These are phyloP conservation scores for Drosophila neoperkinsi DNA, from an alignment of 2,888 invertebrate genomes.

Conservation along the genomic window DNA sequence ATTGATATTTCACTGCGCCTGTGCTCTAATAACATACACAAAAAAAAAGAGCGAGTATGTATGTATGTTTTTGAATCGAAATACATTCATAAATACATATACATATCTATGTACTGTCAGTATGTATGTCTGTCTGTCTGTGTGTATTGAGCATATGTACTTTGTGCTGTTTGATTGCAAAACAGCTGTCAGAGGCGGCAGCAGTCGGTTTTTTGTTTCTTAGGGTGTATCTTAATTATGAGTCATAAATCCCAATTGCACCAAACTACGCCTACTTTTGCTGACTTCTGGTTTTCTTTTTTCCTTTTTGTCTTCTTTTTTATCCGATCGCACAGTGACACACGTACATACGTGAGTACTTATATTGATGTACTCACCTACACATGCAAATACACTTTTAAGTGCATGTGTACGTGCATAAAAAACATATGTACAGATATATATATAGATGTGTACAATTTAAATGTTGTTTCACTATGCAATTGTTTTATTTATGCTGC, in stretches of 20 bases:
- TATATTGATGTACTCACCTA: constrained; percentile 59
- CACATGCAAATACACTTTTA: constrained; percentile 40
- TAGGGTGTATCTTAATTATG: constrained; percentile 71
- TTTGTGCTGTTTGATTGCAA: constrained; percentile 59
- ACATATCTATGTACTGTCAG: constrained; percentile 33
- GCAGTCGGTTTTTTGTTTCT: constrained; percentile 49
- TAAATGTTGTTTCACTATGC: constrained; percentile 16
- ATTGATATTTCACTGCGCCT: constrained; percentile 64
- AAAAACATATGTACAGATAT: constrained; percentile 23
- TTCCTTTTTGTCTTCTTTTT: constrained; percentile 38
- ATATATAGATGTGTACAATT: constrained; percentile 16
- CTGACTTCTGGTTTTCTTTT: constrained; percentile 49
- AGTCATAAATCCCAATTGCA: constrained; percentile 74
- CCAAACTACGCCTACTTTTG: constrained; percentile 63
- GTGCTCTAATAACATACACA: constrained; percentile 59
- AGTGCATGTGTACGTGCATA: constrained; percentile 42
- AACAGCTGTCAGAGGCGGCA: constrained; percentile 57
- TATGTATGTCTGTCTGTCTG: constrained; percentile 23
- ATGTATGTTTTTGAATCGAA: constrained; percentile 9
- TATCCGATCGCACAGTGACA: constrained; percentile 61
- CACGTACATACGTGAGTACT: constrained; percentile 35
- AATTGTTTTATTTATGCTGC: constrained; percentile 35
- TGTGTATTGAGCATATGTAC: constrained; percentile 37
- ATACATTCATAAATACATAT: constrained; percentile 27
- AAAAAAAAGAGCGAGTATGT: constrained; percentile 26